Percentiles rank a stretch among this genome's conserved stretches.
These are phyloP conservation scores for Sorex fumeus DNA, from an alignment of 2,113 vertebrate genomes.

Conservation along the genomic window DNA sequence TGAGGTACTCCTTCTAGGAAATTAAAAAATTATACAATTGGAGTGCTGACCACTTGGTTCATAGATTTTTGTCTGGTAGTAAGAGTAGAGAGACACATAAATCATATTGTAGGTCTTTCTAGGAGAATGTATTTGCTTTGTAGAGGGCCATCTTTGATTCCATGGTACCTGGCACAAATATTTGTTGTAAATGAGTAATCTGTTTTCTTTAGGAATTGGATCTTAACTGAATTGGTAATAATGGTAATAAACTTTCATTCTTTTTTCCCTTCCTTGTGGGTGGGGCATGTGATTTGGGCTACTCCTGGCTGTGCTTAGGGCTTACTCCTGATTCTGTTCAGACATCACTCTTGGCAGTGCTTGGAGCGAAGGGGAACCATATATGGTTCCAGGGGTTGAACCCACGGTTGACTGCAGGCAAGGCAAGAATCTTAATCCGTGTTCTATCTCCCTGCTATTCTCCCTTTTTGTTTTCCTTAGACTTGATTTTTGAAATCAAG, in stretches of 20 bases:
- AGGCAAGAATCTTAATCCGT: too few relatives aligned
- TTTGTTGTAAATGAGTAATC: not conserved
- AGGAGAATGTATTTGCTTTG: constrained; percentile 7
- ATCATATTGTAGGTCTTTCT: not conserved
- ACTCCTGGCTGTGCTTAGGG: too few relatives aligned
- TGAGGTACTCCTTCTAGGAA: constrained; percentile 29
- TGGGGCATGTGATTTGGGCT: not conserved
- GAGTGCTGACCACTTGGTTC: not conserved
- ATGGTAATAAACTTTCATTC: not conserved
- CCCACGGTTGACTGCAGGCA: too few relatives aligned
- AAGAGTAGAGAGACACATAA: not conserved
- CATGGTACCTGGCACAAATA: not conserved
- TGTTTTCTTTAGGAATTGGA: not conserved
- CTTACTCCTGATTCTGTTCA: too few relatives aligned
- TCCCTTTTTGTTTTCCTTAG: too few relatives aligned
- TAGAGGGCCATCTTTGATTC: constrained; percentile 9
- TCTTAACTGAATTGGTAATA: not conserved
- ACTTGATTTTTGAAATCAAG: too few relatives aligned
- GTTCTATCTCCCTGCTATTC: too few relatives aligned
- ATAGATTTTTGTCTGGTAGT: constrained; percentile 2
- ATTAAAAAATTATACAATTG: not conserved
- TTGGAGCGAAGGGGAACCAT: too few relatives aligned
- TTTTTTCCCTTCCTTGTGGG: not conserved
- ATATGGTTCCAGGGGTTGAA: too few relatives aligned
- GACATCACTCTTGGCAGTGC: too few relatives aligned